phyloP scores from a whole-genome alignment of 2,888 invertebrate species.

The Caenorhabditis panamensis region DNA sequence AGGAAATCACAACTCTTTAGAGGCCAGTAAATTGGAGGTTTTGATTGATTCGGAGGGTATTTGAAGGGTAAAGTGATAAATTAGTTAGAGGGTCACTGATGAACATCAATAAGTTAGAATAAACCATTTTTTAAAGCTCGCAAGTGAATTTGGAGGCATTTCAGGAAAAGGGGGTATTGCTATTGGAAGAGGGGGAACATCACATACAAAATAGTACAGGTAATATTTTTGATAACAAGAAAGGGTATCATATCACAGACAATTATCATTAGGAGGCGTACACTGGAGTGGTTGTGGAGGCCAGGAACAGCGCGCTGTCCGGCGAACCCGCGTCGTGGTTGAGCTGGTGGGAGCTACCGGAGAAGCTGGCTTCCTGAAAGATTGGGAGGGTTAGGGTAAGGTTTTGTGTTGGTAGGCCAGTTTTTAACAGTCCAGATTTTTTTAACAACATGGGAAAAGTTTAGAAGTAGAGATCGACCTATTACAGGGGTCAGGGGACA shows the following conservation, averaged over 20 bases:
- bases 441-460: too few relatives aligned
- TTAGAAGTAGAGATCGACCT: too few relatives aligned
- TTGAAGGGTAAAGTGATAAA: not conserved
- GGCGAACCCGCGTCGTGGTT: slow-evolving; percentile 56
- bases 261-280: slow-evolving; percentile 29
- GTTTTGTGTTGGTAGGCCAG: too few relatives aligned
- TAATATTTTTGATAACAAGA: slow-evolving; percentile 15
- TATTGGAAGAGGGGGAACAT: slow-evolving; percentile 44
- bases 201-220: slow-evolving; percentile 46
- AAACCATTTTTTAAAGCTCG: slow-evolving; percentile 30
- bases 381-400: too few relatives aligned
- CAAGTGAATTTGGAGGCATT: slow-evolving; percentile 48
- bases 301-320: slow-evolving; percentile 42
- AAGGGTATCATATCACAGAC: slow-evolving; percentile 42
- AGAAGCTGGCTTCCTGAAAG: slow-evolving; percentile 38
- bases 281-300: slow-evolving; percentile 39
- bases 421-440: too few relatives aligned
- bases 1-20: too few relatives aligned
- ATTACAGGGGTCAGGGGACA: too few relatives aligned
- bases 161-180: slow-evolving; percentile 6
- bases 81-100: not conserved
- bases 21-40: too few relatives aligned
- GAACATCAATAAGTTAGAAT: slow-evolving; percentile 44
- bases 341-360: slow-evolving; percentile 46
- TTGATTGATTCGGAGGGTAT: not conserved